Conservation (phyloP, 2,113 vertebrate genomes). For the Poecile atricapillus region DNA sequence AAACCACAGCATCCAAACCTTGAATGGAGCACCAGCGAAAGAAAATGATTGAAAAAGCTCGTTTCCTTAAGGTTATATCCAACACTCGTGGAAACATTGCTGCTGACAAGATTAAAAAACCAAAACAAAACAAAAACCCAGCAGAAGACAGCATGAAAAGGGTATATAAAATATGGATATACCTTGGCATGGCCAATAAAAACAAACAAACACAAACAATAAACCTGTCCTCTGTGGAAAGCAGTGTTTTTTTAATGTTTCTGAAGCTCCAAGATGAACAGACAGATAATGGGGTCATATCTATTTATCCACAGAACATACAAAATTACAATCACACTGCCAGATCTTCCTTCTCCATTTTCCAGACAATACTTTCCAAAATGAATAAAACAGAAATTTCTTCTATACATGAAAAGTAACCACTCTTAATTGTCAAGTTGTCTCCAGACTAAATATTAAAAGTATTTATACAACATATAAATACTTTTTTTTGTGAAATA, state of each 20-base stretch:
- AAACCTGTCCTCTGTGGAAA: not conserved
- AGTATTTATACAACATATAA: not conserved
- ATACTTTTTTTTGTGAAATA: not conserved
- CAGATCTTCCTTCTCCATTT: not conserved
- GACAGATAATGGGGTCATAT: not conserved
- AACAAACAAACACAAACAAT: not conserved
- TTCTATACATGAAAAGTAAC: not conserved
- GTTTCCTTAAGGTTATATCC: not conserved
- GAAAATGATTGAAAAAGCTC: not conserved
- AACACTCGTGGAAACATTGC: not conserved
- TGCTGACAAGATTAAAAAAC: not conserved
- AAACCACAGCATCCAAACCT: not conserved
- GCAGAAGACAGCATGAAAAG: not conserved
- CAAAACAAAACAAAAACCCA: not conserved
- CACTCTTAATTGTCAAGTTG: not conserved
- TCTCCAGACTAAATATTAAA: not conserved
- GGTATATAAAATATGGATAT: not conserved
- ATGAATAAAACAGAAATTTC: not conserved
- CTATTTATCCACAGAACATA: not conserved
- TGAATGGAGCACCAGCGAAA: not conserved
- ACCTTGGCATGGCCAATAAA: not conserved
- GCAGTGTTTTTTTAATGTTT: not conserved
- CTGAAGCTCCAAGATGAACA: not conserved
- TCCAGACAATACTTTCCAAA: not conserved
- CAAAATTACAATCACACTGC: not conserved